Conservation (phyloP, 2,797 vertebrate genomes). For the Pangasius sanitwongsei region DNA sequence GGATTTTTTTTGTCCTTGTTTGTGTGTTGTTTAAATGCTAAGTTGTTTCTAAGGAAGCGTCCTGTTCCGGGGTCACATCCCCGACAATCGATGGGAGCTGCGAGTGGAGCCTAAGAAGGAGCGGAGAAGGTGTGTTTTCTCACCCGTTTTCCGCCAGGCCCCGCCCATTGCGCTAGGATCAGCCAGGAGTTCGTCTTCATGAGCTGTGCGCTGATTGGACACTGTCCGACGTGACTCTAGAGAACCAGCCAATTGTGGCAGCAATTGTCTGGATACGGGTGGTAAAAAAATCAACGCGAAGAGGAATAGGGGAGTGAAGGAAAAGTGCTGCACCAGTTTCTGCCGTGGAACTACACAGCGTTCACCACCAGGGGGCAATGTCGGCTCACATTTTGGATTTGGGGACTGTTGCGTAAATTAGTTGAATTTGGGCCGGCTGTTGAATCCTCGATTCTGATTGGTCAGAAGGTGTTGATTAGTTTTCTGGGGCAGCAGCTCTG, state of each 20-base stretch:
- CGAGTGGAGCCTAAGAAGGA: conserved; percentile 31
- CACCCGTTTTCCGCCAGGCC: conserved; percentile 17
- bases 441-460: conserved; percentile 2
- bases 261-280: background rate
- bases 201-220: background rate
- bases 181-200: background rate
- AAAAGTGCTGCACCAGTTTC: conserved; percentile 11
- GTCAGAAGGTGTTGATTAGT: background rate
- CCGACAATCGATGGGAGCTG: conserved; percentile 75
- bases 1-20: conserved; percentile 70
- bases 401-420: background rate
- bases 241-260: background rate
- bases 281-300: background rate
- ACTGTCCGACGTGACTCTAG: background rate
- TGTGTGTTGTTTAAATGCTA: conserved; percentile 77
- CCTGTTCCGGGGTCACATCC: conserved; percentile 88
- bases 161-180: conserved; percentile 24
- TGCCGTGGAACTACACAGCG: background rate
- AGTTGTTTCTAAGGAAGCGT: conserved; percentile 79
- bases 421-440: background rate
- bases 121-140: conserved; percentile 11
- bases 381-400: background rate
- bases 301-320: background rate
- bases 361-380: background rate
- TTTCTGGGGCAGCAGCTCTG: background rate